Evolutionary conservation across 2,113 vertebrate genomes (phyloP), one percentile per base, ranked within the genome.

Genomic region (Noctilio leporinus): DNA sequence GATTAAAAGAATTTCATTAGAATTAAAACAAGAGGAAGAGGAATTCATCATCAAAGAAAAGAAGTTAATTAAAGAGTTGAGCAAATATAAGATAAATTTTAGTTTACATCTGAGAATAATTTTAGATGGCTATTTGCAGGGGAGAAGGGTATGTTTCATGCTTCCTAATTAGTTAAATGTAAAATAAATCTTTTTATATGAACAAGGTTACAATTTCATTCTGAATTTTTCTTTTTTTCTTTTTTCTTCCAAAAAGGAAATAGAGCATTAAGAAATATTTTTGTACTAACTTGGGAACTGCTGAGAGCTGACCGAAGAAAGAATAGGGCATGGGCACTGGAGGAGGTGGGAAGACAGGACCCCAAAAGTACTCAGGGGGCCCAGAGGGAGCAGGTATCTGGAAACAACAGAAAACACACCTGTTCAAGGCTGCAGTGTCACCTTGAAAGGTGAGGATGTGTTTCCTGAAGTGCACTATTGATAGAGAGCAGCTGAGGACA

Each of bases 21-120:
- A 95, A 47, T 78, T 97, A 77, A 75, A 77, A 80, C 40, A 95
- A 55, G 88, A 94, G 2, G 77, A 97, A 51, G 26, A 73, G 65
- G 11, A 94, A 72, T 45, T 97, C 88, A 2, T 86, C 45, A 3
- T 12, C 17, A 55, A 47, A 64, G 95, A 98, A 89, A 94, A 93
- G 2, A 9, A n/a, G 53, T 8, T 97, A 87, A 64, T 80, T 47
- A 11, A 75, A n/a, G 77, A 96, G 30, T 69, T 98, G 67, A 87
- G 1, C 85, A 64, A 38, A 2, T 95, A 96, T 77, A 88, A 98
- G 98, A 97, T 97, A 97, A 97, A 53, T 83, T 85, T 91, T 80
- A 7, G 93, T 96, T 96, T 93, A 69, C 11, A 35, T 89, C 28
- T 86, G 53, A 77, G 28, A 47, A 86, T 51, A 67, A 72, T 69